phyloP scores from a whole-genome alignment of 2,797 vertebrate genomes.

The Antrozous pallidus region DNA sequence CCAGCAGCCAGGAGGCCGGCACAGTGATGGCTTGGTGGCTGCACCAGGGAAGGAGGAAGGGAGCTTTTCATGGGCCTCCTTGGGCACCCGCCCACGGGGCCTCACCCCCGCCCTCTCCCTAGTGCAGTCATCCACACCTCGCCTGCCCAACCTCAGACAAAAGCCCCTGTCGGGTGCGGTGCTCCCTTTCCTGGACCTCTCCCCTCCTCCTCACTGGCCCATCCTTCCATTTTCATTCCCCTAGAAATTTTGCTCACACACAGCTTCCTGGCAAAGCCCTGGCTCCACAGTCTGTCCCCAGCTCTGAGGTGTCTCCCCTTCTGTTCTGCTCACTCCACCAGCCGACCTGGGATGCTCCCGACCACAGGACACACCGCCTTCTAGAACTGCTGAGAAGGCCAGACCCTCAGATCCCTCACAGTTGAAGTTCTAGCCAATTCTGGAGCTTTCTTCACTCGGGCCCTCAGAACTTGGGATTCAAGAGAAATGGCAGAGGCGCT shows the following conservation, averaged over 20 bases:
- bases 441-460: background rate
- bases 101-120: background rate
- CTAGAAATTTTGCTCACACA: background rate
- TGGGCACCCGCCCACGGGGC: background rate
- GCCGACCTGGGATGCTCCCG: background rate
- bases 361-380: slow-evolving; percentile 1
- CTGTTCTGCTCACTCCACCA: background rate
- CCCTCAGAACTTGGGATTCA: background rate
- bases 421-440: background rate
- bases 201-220: background rate
- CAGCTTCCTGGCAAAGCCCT: background rate
- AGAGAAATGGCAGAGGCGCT: background rate
- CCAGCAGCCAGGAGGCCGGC: slow-evolving; percentile 66
- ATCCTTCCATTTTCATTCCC: background rate
- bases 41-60: background rate
- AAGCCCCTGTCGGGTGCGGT: background rate
- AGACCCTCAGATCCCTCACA: background rate
- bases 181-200: background rate
- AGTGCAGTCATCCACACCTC: background rate
- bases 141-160: background rate
- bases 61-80: background rate
- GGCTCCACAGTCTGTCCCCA: background rate
- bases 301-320: background rate
- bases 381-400: slow-evolving; percentile 11
- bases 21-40: background rate